Percentiles rank a stretch among this genome's conserved stretches.
phyloP scores from a whole-genome alignment of 2,797 vertebrate species.

The Sebastolobus alascanus region DNA sequence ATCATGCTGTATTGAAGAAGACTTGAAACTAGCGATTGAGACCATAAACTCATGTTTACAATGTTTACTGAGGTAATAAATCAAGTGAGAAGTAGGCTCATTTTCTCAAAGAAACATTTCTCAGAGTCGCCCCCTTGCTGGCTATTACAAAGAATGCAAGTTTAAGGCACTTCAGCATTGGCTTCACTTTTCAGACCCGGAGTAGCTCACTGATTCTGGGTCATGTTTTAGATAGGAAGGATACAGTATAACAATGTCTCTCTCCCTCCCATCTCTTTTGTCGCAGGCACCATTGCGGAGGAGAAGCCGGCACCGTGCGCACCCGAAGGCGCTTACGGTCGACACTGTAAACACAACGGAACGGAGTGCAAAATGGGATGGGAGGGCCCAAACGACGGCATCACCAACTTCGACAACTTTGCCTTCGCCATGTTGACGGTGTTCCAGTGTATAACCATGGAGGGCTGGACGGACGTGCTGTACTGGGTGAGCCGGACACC shows the following conservation, averaged over 20 bases:
- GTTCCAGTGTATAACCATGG: constrained; percentile 99
- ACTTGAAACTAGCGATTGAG: no score
- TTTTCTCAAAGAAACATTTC: no score
- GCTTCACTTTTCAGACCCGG: no score
- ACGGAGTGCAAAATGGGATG: constrained; percentile 89
- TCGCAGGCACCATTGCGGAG: constrained; percentile 86
- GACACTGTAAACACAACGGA: constrained; percentile 90
- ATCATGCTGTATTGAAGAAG: no score
- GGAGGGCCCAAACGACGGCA: constrained; percentile 97
- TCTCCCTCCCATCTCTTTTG: background rate
- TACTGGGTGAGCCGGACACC: constrained; percentile 93
- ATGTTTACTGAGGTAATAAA: no score
- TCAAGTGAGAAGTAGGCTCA: no score
- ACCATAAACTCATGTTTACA: no score
- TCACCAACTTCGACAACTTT: constrained; percentile 99
- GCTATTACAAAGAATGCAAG: accelerated
- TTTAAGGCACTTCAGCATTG: no score
- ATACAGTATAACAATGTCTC: background rate
- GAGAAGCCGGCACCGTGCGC: constrained; percentile 96
- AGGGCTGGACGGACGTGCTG: constrained; percentile 97
- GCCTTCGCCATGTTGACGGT: constrained; percentile 99
- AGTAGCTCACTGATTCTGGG: no score
- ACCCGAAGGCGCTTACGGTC: constrained; percentile 88
- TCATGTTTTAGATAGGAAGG: background rate
- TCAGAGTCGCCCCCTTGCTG: no score